Conservation (phyloP, 2,113 vertebrate genomes). For the Peromyscus californicus region DNA sequence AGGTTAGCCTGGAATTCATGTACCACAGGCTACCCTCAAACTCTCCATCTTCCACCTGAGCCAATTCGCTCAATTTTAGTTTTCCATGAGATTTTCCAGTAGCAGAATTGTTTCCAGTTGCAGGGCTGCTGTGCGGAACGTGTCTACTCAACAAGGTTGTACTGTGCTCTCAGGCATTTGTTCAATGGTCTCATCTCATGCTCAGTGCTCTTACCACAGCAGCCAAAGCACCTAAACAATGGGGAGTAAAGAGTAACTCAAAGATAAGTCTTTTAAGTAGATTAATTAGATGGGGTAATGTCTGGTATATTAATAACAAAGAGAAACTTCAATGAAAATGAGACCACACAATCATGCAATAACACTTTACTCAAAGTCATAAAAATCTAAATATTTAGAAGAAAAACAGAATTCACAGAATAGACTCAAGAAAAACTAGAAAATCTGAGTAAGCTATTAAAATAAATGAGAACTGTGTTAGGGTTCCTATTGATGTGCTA, state of each 20-base stretch:
- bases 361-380: not conserved
- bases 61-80: not conserved
- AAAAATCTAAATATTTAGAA: not conserved
- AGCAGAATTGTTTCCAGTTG: too few species aligned
- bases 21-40: not conserved
- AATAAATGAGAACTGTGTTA: not conserved
- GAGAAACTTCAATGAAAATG: not conserved
- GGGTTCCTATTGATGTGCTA: not conserved
- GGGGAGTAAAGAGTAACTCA: not conserved
- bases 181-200: not conserved
- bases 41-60: not conserved
- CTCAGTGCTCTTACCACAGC: not conserved
- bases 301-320: conserved; percentile 6
- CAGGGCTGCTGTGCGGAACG: not conserved
- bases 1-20: not conserved
- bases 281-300: not conserved
- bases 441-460: not conserved
- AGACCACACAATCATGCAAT: not conserved
- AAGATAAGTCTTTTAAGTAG: not conserved
- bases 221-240: not conserved
- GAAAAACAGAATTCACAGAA: not conserved
- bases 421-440: conserved; percentile 16
- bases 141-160: not conserved
- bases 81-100: not conserved
- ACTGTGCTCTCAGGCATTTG: not conserved